A percentile compares a stretch with the other conserved stretches of the same genome.
These are phyloP conservation scores for Pollenia griseotomentosa DNA, from an alignment of 2,888 invertebrate genomes.

Conservation along the genomic window DNA sequence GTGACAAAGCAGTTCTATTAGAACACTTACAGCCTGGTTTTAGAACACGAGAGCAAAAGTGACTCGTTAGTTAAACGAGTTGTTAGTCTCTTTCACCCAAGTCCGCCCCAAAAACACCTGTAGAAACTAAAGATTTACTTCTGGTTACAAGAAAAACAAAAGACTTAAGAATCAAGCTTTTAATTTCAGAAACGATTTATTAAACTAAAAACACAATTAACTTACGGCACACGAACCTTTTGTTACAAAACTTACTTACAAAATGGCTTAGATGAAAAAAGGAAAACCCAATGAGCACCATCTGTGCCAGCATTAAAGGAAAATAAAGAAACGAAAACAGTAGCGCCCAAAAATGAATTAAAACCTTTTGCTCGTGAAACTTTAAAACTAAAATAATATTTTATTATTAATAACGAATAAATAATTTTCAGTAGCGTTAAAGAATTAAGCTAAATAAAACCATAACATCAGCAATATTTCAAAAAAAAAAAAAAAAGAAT, in stretches of 20 bases:
- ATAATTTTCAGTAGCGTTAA: constrained; percentile 83
- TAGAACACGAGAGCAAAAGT: too few relatives aligned
- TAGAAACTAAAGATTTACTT: too few relatives aligned
- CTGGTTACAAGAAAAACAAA: too few relatives aligned
- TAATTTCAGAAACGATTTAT: too few relatives aligned
- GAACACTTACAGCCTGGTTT: too few relatives aligned
- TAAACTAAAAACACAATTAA: too few relatives aligned
- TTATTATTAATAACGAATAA: background rate
- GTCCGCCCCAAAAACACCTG: too few relatives aligned
- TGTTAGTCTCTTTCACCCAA: too few relatives aligned
- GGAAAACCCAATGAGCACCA: constrained; percentile 36
- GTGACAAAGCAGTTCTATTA: too few relatives aligned
- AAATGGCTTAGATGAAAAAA: background rate
- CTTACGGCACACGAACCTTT: too few relatives aligned
- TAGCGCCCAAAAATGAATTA: constrained; percentile 22
- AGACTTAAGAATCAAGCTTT: too few relatives aligned
- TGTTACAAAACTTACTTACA: background rate
- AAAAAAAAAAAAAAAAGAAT: constrained; percentile 26
- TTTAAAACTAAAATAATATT: background rate
- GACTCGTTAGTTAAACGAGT: too few relatives aligned
- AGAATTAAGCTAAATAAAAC: constrained; percentile 77
- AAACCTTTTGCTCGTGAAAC: constrained; percentile 5
- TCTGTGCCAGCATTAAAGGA: constrained; percentile 47
- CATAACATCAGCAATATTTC: constrained; percentile 29
- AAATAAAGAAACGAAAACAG: constrained; percentile 51